phyloP scores from a whole-genome alignment of 2,113 vertebrate species.

The Daphoenositta chrysoptera region DNA sequence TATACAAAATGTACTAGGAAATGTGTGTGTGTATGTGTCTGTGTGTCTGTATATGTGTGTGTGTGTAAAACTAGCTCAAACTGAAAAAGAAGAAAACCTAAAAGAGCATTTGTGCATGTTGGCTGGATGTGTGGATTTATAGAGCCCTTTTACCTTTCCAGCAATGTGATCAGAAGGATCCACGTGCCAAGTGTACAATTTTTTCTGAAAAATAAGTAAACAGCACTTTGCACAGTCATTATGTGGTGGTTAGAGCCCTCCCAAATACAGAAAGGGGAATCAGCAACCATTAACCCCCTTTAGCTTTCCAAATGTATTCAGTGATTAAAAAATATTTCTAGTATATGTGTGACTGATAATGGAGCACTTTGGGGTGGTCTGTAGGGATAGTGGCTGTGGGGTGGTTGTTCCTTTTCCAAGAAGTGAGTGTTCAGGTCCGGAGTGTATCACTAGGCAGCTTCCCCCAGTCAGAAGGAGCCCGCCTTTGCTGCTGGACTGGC shows the following conservation, averaged over 20 bases:
- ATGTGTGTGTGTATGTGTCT: background rate
- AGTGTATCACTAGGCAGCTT: background rate
- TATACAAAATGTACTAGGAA: constrained; percentile 39
- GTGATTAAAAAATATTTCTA: background rate
- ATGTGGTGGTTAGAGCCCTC: background rate
- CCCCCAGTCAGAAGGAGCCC: background rate
- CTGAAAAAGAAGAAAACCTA: background rate
- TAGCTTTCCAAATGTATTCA: background rate
- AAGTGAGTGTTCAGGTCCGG: background rate
- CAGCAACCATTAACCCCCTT: background rate
- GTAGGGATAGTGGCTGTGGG: background rate
- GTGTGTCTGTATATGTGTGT: no score
- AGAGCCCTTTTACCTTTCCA: background rate
- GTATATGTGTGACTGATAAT: background rate
- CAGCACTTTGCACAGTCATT: background rate
- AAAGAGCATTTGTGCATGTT: background rate
- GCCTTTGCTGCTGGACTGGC: background rate
- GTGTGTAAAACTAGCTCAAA: background rate
- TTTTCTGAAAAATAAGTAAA: background rate
- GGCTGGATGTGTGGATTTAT: background rate
- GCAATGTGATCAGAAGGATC: background rate
- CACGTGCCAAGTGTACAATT: background rate
- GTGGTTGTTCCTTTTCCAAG: background rate
- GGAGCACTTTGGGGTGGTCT: background rate
- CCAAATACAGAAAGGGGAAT: background rate